These are phyloP conservation scores for Cephus pulcher DNA, from an alignment of 2,888 invertebrate species.

Conservation along the genomic window DNA sequence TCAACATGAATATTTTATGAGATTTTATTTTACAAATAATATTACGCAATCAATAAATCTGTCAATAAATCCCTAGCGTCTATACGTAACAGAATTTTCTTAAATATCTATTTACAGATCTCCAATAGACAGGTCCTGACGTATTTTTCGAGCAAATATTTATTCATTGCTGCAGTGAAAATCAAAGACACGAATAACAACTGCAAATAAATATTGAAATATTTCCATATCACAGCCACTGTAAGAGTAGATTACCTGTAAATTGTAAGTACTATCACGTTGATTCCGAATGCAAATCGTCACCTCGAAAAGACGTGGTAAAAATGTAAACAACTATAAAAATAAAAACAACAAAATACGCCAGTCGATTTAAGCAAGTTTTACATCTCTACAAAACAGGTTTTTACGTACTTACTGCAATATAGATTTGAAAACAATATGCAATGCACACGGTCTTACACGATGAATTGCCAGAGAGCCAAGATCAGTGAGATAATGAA, in stretches of 20 bases:
- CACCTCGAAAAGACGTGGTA: background rate
- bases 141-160: no score
- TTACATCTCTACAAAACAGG: background rate
- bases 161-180: no score
- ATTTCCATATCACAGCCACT: background rate
- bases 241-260: background rate
- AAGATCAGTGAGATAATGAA: background rate
- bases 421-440: background rate
- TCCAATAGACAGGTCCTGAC: no score
- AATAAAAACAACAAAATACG: no score
- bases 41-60: background rate
- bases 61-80: background rate
- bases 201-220: background rate
- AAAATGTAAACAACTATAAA: background rate
- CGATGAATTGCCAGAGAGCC: background rate
- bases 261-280: background rate
- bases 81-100: background rate
- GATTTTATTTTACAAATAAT: no score
- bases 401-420: background rate
- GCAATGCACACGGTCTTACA: background rate
- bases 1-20: no score
- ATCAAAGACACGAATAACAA: no score
- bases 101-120: no score
- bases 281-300: background rate
- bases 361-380: no score